Base-by-base conservation (phyloP, 2,113 vertebrate genomes). In the Pandion haliaetus region DNA sequence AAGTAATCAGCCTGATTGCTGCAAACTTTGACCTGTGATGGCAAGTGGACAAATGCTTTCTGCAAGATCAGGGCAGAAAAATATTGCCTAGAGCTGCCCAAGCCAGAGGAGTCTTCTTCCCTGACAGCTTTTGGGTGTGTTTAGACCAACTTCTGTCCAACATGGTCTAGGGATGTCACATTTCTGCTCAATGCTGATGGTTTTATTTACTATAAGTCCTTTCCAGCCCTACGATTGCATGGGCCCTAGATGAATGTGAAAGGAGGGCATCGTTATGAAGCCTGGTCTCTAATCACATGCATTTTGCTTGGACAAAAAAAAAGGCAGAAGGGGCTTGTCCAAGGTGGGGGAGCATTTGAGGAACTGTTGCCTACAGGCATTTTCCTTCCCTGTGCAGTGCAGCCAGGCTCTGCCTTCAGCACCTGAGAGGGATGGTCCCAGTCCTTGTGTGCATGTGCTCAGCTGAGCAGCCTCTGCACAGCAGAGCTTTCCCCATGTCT, bases 391-490 rank as follows among this genome's bases (percentile, higher is more conserved):
- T 44, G 16, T 13, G 40, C 40, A 36, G 21, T 3, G 12, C 58
- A 59, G 10, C 28, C 14, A 5, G 23, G n/a, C 31, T 73, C 19
- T 62, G 54, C 24, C n/a, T 62, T 52, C 42, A 16, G 70, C 0
- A 1, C 14, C 38, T 32, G 14, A 1, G 8, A 50, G 15, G 26
- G 20, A 20, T 10, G 7, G 34, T n/a, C 31, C 29, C 45, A 17
- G 10, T 23, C 34, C 21, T 25, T 52, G 38, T 1, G 1, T 24
- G 58, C 47, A 67, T 0, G 1, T 52, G 18, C 16, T 42, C 1
- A 7, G 31, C 42, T 50, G 40, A 44, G 50, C 38, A 74, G 34
- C 55, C 29, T 9, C 36, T 29, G 12, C 21, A 2, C 11, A 26
- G 32, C 40, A 78, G 54, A 71, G 24, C 26, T 65, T n/a, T 55